Base-by-base conservation (phyloP, 2,888 invertebrate genomes). In the Chymomyza caudatula region DNA sequence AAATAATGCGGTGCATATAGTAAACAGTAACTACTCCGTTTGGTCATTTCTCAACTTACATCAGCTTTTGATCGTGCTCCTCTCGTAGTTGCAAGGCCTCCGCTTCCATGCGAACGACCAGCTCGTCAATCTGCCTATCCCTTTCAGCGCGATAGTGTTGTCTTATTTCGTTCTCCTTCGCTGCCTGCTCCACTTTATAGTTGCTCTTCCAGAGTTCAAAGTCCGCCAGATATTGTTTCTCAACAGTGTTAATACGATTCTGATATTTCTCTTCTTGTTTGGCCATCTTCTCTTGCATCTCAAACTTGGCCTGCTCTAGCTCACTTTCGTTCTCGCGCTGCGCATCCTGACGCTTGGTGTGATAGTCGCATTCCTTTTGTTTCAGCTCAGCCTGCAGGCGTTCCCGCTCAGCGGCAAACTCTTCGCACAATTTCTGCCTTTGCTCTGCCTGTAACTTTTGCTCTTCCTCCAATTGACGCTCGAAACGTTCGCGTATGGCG, bases 111-210 rank as follows among this genome's bases (percentile, higher is more conserved):
- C 90, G 87, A 17, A 86, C 85, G 13, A 91, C 90, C 56, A 91
- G 88, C 11, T 87, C 88, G 69, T 96, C 96, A 60, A 96, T 95
- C 90, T 96, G 96, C 54, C 92, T 93, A 89, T 96, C 96, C 63
- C 96, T 90, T 86, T 96, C 96, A 57, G 92, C 92, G 87, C 94
- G 93, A 86, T 93, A 94, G 74, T 94, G 93, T 25, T 95, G 94
- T 1, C 93, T 89, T 78, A 96, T 93, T 76, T 92, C 92, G 63
- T 92, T 91, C 89, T 95, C 95, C 82, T 93, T 94, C 86, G 94
- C 93, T 63, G 93, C 92, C 59, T 95, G 89, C 8, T 92, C 88
- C 25, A 92, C 73, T 64, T 90, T 90, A 53, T 93, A 93, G 73
- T 94, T 93, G 65, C 92, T 92, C 76, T 92, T 92, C 89, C 92